Conservation (phyloP, 2,888 invertebrate species). For the Lamellibrachia columna region DNA sequence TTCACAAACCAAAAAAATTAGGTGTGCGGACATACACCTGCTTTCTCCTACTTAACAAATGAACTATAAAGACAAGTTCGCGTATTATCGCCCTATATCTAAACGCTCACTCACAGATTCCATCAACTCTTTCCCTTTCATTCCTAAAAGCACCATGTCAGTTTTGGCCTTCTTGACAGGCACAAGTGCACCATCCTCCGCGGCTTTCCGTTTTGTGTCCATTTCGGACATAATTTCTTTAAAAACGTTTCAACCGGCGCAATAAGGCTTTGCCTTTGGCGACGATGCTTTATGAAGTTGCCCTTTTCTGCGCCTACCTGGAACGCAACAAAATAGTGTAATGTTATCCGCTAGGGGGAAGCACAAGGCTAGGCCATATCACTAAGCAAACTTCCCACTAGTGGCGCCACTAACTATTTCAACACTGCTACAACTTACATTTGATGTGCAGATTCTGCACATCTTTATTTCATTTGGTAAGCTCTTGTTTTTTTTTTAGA, state of each 20-base stretch:
- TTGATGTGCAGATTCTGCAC: too few relatives aligned
- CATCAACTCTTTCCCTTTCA: constrained; percentile 31
- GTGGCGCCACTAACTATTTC: too few relatives aligned
- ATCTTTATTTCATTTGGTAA: too few relatives aligned
- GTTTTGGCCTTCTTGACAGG: constrained; percentile 69
- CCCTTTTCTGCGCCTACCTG: background rate
- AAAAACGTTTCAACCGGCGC: background rate
- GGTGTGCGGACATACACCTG: background rate
- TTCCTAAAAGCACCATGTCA: constrained; percentile 71
- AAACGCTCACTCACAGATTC: constrained; percentile 17
- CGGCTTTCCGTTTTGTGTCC: constrained; percentile 73
- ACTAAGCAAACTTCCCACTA: too few relatives aligned
- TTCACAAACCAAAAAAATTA: too few relatives aligned
- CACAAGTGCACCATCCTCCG: constrained; percentile 71
- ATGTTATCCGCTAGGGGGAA: background rate
- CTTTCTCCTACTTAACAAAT: background rate
- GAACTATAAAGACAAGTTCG: background rate
- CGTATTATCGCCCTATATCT: background rate
- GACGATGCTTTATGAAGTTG: background rate
- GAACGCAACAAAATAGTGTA: constrained; percentile 4
- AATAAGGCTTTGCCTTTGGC: background rate
- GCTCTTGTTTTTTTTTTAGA: too few relatives aligned
- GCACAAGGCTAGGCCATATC: background rate
- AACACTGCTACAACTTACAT: too few relatives aligned
- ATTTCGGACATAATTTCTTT: constrained; percentile 37